These are phyloP conservation scores for Campoplex nolae DNA, from an alignment of 2,888 invertebrate species.

Conservation along the genomic window DNA sequence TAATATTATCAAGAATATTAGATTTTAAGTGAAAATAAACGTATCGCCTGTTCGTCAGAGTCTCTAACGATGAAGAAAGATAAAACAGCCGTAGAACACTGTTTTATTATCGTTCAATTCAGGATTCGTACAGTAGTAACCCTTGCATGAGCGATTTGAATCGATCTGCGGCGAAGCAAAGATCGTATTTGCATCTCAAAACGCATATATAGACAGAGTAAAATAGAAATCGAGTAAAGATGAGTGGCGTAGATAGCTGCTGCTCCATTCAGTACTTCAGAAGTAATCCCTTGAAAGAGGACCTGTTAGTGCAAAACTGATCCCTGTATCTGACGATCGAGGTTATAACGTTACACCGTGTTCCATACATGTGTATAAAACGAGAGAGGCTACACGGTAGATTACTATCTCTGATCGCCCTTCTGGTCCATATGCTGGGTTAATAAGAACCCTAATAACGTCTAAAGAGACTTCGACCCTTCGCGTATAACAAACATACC, in stretches of 20 bases:
- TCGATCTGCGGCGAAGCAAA: neutral
- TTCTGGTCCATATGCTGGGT: constrained; percentile 83
- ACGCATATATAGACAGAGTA: constrained; percentile 17
- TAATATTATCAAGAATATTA: too few relatives aligned
- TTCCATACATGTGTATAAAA: constrained; percentile 31
- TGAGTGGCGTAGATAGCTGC: constrained; percentile 46
- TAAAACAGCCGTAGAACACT: neutral
- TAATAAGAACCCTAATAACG: constrained; percentile 83
- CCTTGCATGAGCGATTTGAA: neutral
- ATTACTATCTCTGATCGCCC: constrained; percentile 81
- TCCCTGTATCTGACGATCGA: constrained; percentile 64
- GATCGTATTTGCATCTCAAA: constrained; percentile 53
- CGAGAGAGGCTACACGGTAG: constrained; percentile 65
- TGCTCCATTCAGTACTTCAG: constrained; percentile 33
- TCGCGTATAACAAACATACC: constrained; percentile 63
- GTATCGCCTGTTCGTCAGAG: neutral
- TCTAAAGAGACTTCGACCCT: constrained; percentile 70
- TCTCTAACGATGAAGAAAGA: neutral
- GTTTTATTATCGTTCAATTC: neutral
- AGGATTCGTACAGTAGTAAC: neutral
- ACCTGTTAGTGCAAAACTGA: constrained; percentile 81
- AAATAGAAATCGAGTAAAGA: constrained; percentile 52
- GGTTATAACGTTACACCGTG: constrained; percentile 35
- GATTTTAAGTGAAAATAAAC: neutral
- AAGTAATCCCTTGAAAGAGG: constrained; percentile 83